Base-by-base conservation (phyloP, 2,113 vertebrate genomes). In the Rhabdornis inornatus region DNA sequence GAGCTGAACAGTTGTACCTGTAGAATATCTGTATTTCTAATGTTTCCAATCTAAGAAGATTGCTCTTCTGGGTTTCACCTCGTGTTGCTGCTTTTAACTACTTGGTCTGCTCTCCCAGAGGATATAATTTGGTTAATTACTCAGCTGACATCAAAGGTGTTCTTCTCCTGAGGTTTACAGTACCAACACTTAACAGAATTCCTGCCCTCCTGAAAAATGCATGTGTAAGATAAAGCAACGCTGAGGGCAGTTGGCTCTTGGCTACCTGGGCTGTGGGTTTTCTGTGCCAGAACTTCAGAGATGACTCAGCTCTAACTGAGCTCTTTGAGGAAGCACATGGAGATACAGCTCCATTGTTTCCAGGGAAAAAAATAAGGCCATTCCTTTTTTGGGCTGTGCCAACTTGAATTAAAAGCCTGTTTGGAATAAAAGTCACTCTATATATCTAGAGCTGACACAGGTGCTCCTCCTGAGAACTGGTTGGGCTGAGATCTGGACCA, bases 141-240 rank as follows among this genome's bases (percentile, higher is more conserved):
- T 90, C 72, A 83, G 40, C 53, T 90, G 79, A 79, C 68, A 91
- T 93, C 87, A 93, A 90, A 95, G 64, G 31, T 83, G 37, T n/a
- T 93, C 33, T 53, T 87, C 53, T 91, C 35, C 75, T 60, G 77
- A 72, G 63, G 30, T 66, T 60, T 83, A 50, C 37, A 53, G 31
- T 44, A 59, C 52, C 30, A 89, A 49, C 30, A 65, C 31, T 65
- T 47, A 24, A 25, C 21, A 65, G 63, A 90, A 78, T n/a, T 84
- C 70, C 49, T 68, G 22, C 31, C 35, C 49, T 78, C 23, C 49
- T 87, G 68, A 74, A 92, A 92, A 94, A 42, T 60, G 11, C 52
- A 4, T 28, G 22, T 19, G 33, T 60, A 61, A 70, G 19, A 35
- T 16, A 76, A 42, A 33, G 39, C 49, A 49, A 9, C 69, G 72